Evolutionary conservation across 1,140 invertebrate genomes (phyloP), one percentile per base, ranked within the genome.

Genomic region (Sarcophaga peregrina): DNA sequence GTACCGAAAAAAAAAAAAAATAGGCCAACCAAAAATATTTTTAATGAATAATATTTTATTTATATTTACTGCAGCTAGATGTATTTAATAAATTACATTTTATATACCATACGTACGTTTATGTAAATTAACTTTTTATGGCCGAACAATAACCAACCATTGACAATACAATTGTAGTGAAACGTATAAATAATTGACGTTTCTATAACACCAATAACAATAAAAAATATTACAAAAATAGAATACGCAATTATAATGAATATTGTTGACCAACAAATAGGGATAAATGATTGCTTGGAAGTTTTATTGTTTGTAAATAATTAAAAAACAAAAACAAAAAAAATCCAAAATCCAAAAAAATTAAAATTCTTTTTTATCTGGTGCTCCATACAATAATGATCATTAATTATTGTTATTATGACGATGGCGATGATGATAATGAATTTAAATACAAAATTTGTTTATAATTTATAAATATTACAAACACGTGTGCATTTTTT

Each of bases 381-480:
- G 13, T 58, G n/a, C 15, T 58, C n/a, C n/a, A n/a, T 13, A n/a
- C n/a, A n/a, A 58, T 58, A 58, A 58, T n/a, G 54, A 58, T 58
- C 54, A 58, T 58, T 37, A 37, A 37, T 37, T 3, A 58, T 58
- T 15, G 13, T 58, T 13, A 58, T 58, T n/a, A 58, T 58, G 5
- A 58, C n/a, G 54, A 58, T 58, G 52, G n/a, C 52, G 10, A 58
- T 58, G 54, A n/a, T 58, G n/a, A n/a, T 3, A 58, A 58, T 58
- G 54, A 58, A n/a, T 58, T 58, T 58, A n/a, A 58, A 58, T 58
- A 15, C n/a, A 58, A 58, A 58, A 37, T 37, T 37, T 58, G 1
- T 58, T n/a, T 58, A 58, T 58, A 58, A n/a, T 58, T 58, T 58
- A 58, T 58, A n/a, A 58, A 58, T 58, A 58, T 58, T 58, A n/a